Base-by-base conservation (phyloP, 2,888 invertebrate species). In the Lepidocyrtoides sp. region DNA sequence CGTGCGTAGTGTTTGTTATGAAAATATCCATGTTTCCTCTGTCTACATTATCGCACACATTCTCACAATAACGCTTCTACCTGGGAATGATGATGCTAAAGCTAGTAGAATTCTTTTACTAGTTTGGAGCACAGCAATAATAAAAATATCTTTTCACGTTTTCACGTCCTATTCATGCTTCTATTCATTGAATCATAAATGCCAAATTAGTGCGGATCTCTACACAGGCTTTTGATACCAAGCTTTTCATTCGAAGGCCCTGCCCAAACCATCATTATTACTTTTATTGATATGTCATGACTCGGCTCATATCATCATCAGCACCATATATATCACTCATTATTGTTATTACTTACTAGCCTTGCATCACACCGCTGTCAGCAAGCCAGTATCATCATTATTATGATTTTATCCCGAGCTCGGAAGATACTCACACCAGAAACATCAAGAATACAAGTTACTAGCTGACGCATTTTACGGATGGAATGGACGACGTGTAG, bases 101-200 rank as follows among this genome's bases (percentile, higher is more conserved):
- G 41, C 2, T n/a, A 54, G n/a, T 36, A 12, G 32, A n/a, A n/a
- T n/a, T n/a, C n/a, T n/a, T n/a, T n/a, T 54, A 14, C 26, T 12
- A 32, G 54, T 51, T 36, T 7, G 2, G 17, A 12, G 51, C 51
- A 29, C 14, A 48, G 29, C 54, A 23, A 75, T 86, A 90, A 85
- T 86, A 85, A 85, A 87, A 85, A 91, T 84, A 91, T 91, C 84
- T 84, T 91, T 88, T 91, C 91, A 91, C 84, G 84, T 84, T 91
- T 88, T 91, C 91, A 91, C 84, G 84, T 88, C 81, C 79, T 44
- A 79, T 89, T 91, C 88, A 91, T 91, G 91, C 89, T 84, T 48
- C 85, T 85, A 91, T 91, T 89, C 91, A 91, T 91, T 91, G 91
- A 89, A 91, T 91, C 91, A 89, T 91, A 91, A 91, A 91, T 91